phyloP scores from a whole-genome alignment of 2,888 invertebrate genomes.

The Slavum lentiscoides region DNA sequence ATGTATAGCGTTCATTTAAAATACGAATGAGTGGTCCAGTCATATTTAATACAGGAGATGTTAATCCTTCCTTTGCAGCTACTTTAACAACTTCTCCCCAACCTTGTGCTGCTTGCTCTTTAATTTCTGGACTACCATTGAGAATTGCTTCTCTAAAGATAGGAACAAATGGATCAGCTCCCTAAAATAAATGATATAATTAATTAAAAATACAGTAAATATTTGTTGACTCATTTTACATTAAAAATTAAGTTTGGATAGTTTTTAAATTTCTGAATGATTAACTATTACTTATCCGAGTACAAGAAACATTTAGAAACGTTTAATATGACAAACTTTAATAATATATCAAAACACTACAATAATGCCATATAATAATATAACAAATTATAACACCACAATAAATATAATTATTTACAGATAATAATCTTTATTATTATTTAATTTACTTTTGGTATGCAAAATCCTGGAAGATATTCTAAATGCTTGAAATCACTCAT shows the following conservation, averaged over 20 bases:
- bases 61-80: conserved; percentile 84
- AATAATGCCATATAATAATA: no score
- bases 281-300: background rate
- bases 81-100: conserved; percentile 77
- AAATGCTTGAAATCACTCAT: conserved; percentile 79
- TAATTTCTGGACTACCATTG: conserved; percentile 92
- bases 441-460: conserved; percentile 75
- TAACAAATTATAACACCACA: no score
- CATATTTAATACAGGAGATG: conserved; percentile 94
- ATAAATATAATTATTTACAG: background rate
- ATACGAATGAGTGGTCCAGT: conserved; percentile 98
- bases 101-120: conserved; percentile 92
- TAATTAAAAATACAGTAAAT: background rate
- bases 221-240: background rate
- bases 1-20: conserved; percentile 86
- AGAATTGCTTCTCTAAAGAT: conserved; percentile 95
- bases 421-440: background rate
- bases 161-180: conserved; percentile 89
- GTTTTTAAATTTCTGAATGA: background rate
- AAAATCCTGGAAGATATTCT: conserved; percentile 87
- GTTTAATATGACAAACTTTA: no score
- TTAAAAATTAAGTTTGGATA: background rate
- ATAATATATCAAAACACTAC: no score
- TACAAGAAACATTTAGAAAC: no score
- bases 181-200: conserved; percentile 62